Evolutionary conservation across 2,797 vertebrate genomes (phyloP).

Genomic region (Astyanax mexicanus): DNA sequence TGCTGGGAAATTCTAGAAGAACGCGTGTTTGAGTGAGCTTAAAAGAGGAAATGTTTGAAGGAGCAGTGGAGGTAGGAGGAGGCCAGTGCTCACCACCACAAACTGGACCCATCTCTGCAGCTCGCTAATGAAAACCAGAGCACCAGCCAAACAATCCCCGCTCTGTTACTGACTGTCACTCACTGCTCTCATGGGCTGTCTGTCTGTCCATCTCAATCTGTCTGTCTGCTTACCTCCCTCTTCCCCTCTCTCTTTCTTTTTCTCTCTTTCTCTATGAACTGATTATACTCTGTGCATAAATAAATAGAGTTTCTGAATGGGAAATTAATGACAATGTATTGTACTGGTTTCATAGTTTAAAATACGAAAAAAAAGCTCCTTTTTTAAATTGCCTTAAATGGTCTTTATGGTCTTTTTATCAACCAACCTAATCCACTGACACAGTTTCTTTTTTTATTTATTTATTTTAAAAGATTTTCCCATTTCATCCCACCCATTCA

Average conservation of each 20-base stretch:
- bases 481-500: too few relatives aligned
- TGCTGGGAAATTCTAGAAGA: conserved; percentile 24
- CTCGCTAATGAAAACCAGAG: conserved; percentile 84
- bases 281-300: neutral
- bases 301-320: neutral
- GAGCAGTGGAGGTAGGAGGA: conserved; percentile 47
- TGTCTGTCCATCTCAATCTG: conserved; percentile 11
- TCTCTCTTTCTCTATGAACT: neutral
- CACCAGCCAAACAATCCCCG: conserved; percentile 74
- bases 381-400: too few relatives aligned
- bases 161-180: conserved; percentile 77
- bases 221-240: conserved; percentile 27
- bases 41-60: conserved; percentile 40
- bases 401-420: too few relatives aligned
- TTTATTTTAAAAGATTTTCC: too few relatives aligned
- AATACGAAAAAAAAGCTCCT: too few relatives aligned
- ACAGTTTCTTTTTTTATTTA: too few relatives aligned
- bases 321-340: conserved; percentile 15
- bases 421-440: too few relatives aligned
- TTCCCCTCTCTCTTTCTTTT: too few relatives aligned
- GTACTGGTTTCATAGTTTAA: too few relatives aligned
- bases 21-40: conserved; percentile 38
- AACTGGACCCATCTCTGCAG: conserved; percentile 74
- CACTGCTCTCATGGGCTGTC: conserved; percentile 41
- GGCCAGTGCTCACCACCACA: conserved; percentile 72